These are phyloP conservation scores for Bombus breviceps DNA, from an alignment of 1,140 invertebrate genomes.

Conservation along the genomic window DNA sequence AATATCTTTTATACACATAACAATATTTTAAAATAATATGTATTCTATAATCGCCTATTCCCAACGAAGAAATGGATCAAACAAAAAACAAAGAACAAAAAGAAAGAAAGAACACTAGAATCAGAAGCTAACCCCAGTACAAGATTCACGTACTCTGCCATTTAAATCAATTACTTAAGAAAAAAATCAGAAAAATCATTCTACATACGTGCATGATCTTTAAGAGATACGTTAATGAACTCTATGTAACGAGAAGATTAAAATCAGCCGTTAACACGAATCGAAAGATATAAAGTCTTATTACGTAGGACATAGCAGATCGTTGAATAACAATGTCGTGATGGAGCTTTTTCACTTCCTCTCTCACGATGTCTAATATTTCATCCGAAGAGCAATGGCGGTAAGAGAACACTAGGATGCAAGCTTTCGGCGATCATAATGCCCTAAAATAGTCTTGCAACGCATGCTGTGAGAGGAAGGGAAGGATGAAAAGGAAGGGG, in stretches of 20 bases:
- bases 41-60: not conserved
- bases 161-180: no score
- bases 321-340: not conserved
- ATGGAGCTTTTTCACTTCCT: conserved; percentile 7
- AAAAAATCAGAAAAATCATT: no score
- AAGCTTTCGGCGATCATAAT: conserved; percentile 47
- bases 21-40: no score
- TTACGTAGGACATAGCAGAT: not conserved
- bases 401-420: not conserved
- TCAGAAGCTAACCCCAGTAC: no score
- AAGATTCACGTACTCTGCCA: no score
- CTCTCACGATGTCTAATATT: conserved; percentile 33
- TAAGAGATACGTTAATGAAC: no score
- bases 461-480: not conserved
- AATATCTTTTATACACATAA: no score
- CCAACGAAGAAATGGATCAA: not conserved
- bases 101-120: not conserved
- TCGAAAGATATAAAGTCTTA: not conserved
- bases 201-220: no score
- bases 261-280: not conserved
- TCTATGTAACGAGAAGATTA: not conserved
- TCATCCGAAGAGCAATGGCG: conserved; percentile 36
- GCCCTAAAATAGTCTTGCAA: conserved; percentile 26
- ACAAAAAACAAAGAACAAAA: no score
- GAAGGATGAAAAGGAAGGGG: not conserved